These are phyloP conservation scores for Ifrita kowaldi DNA, from an alignment of 2,113 vertebrate genomes.

Conservation along the genomic window DNA sequence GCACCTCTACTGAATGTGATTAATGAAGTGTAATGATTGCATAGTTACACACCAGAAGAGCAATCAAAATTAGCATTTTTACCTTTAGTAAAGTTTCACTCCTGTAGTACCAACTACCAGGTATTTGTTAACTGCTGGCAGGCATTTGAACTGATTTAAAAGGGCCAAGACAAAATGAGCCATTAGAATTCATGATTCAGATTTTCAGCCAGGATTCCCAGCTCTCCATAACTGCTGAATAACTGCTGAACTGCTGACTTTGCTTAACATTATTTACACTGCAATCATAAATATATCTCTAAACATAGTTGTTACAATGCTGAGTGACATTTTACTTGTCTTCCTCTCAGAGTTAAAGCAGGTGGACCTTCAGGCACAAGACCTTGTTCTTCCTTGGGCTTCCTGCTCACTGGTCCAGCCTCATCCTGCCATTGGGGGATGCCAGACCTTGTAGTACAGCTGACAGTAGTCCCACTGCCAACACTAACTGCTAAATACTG, in stretches of 20 bases:
- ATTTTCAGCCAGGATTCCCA: background rate
- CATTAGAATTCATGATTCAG: background rate
- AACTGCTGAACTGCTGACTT: too few species aligned
- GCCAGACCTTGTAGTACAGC: background rate
- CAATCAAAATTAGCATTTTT: background rate
- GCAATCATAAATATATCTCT: background rate
- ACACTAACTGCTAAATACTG: background rate
- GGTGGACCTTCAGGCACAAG: background rate
- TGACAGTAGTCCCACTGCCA: background rate
- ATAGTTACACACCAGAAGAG: background rate
- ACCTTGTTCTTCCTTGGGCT: background rate
- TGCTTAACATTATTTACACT: background rate
- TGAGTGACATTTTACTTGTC: background rate
- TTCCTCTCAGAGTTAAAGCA: background rate
- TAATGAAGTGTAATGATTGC: conserved; percentile 28
- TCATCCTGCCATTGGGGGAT: accelerated
- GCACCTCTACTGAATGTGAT: background rate
- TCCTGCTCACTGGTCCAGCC: background rate
- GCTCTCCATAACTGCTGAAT: background rate
- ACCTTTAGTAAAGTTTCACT: background rate
- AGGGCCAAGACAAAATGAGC: background rate
- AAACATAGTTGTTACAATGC: background rate
- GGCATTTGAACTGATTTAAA: background rate
- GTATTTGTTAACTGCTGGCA: background rate
- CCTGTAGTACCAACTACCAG: background rate